phyloP scores from a whole-genome alignment of 2,797 vertebrate genomes.

The Meda fulgida region DNA sequence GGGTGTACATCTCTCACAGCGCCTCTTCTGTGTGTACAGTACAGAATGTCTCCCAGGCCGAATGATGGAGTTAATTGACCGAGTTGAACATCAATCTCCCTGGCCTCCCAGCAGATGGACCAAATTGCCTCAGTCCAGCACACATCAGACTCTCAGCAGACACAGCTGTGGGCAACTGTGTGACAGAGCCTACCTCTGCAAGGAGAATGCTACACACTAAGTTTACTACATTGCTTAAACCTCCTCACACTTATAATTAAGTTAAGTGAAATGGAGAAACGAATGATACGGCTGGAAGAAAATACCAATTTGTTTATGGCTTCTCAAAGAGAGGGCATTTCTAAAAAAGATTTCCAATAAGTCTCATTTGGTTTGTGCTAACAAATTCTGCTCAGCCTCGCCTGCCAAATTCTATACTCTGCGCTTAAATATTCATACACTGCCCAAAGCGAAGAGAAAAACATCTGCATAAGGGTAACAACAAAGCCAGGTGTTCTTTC shows the following conservation, averaged over 20 bases:
- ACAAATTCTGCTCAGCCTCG: background rate
- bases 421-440: conserved; percentile 5
- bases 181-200: conserved; percentile 27
- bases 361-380: conserved; percentile 8
- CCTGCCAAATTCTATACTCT: conserved; percentile 18
- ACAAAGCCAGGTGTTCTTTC: conserved; percentile 54
- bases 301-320: background rate
- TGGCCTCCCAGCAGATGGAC: conserved; percentile 75
- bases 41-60: conserved; percentile 72
- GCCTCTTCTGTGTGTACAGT: conserved; percentile 50
- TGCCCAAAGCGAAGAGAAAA: conserved; percentile 5
- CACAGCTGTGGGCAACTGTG: conserved; percentile 60
- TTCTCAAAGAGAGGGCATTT: conserved; percentile 1
- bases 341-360: conserved; percentile 2
- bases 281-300: background rate
- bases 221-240: background rate
- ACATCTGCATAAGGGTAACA: conserved; percentile 29
- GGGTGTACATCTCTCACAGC: conserved; percentile 14
- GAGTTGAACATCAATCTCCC: conserved; percentile 72
- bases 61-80: conserved; percentile 78
- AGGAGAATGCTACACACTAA: conserved; percentile 16
- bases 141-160: conserved; percentile 66
- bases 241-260: conserved; percentile 7
- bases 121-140: conserved; percentile 70
- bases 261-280: background rate